A percentile compares a stretch with the other conserved stretches of the same genome.
Conservation (phyloP, 2,113 vertebrate species). For the Carassius gibelio region DNA sequence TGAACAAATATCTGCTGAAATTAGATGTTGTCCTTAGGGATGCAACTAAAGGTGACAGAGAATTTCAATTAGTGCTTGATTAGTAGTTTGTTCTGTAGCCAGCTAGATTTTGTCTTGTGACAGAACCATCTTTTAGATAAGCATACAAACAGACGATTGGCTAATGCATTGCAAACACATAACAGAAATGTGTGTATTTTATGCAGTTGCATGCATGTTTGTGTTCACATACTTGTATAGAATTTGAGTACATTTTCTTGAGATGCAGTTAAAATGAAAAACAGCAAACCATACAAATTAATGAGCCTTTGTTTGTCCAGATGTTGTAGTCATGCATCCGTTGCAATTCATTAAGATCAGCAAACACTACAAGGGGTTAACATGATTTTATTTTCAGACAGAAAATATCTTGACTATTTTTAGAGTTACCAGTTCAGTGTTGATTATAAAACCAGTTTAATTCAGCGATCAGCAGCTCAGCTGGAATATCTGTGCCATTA, state of each 20-base stretch:
- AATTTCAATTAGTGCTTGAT: background rate
- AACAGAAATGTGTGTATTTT: background rate
- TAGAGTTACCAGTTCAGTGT: background rate
- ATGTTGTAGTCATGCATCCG: background rate
- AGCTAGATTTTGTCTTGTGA: background rate
- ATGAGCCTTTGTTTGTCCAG: background rate
- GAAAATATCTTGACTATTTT: too few species aligned
- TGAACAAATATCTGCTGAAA: background rate
- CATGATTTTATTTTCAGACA: background rate
- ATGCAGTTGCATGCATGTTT: background rate
- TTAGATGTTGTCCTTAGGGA: background rate
- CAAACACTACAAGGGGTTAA: background rate
- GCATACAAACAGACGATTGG: background rate
- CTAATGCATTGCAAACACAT: background rate
- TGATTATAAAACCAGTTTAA: too few species aligned
- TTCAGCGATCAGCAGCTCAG: background rate
- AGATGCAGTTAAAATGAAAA: background rate
- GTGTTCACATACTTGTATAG: background rate
- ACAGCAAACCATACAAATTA: background rate
- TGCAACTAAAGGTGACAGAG: background rate
- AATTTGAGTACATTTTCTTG: background rate
- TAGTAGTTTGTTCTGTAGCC: background rate
- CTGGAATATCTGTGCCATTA: background rate
- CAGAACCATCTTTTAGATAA: background rate
- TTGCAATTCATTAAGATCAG: background rate